phyloP scores from a whole-genome alignment of 2,113 vertebrate genomes.

The Lethenteron reissneri region DNA sequence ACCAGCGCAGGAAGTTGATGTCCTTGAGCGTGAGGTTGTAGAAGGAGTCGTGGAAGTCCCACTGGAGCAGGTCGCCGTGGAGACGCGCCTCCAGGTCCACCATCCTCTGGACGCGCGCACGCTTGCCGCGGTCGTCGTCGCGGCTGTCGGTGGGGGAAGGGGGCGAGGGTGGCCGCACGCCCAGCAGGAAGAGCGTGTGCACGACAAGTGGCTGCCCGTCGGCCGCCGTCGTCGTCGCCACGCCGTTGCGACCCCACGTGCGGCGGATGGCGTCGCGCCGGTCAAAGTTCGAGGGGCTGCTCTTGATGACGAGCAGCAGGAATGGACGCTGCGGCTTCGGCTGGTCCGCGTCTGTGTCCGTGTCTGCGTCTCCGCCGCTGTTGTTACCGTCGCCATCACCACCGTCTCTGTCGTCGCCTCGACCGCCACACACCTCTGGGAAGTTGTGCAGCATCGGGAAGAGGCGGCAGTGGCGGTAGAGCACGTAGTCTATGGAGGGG shows the following conservation, averaged over 20 bases:
- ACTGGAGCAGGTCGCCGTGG: neutral
- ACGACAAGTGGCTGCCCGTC: slow-evolving; percentile 27
- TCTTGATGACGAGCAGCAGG: slow-evolving; percentile 70
- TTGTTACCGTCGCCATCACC: slow-evolving; percentile 13
- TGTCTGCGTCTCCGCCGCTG: no score
- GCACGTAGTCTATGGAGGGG: slow-evolving; percentile 60
- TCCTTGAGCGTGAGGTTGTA: slow-evolving; percentile 3
- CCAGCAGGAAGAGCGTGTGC: slow-evolving; percentile 56
- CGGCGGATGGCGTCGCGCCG: slow-evolving; percentile 65
- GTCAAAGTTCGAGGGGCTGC: slow-evolving; percentile 61
- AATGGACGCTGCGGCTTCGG: slow-evolving; percentile 15
- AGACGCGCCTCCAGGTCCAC: neutral
- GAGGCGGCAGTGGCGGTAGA: slow-evolving; percentile 68
- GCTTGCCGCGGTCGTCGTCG: slow-evolving; percentile 18
- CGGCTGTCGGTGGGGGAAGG: no score
- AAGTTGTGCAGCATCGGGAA: slow-evolving; percentile 76
- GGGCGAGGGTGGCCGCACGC: slow-evolving; percentile 35
- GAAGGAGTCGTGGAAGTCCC: neutral
- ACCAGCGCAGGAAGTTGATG: neutral
- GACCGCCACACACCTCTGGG: slow-evolving; percentile 40
- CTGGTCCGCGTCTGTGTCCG: no score
- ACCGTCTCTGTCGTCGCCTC: no score
- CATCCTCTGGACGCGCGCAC: slow-evolving; percentile 45
- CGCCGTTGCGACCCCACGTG: slow-evolving; percentile 61
- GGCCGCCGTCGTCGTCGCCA: slow-evolving; percentile 4